Base-by-base conservation (phyloP, 2,797 vertebrate genomes). In the Atherinosoma microstoma region DNA sequence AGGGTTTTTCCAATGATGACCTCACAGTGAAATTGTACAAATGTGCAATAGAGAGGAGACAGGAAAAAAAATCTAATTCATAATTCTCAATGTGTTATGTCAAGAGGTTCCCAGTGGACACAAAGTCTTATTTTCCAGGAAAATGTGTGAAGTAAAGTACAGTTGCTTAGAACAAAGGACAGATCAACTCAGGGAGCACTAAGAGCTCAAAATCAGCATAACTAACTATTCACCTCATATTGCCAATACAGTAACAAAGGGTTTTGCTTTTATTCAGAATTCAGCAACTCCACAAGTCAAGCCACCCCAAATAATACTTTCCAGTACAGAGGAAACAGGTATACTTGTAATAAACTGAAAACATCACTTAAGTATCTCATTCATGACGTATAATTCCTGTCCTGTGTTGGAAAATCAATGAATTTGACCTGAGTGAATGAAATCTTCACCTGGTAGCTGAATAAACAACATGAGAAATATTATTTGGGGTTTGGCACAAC, bases 101-200 rank as follows among this genome's bases (percentile, higher is more conserved):
- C n/a, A 80, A 85, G 84, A 86, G 82, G 75, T 87, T 84, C 85
- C 83, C 40, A 18, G 82, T 86, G 84, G 87, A 82, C 86, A 87
- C 75, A 86, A 84, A 76, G 73, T 68, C 40, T 40, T 16, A 69
- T 24, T 64, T 56, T 63, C 72, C 34, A 67, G 27, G 49, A 58
- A 69, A 76, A 59, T 16, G 36, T 58, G 8, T 18, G 20, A 24
- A 20, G 32, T 12, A 32, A n/a, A 56, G 36, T 24, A 78, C 67
- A 72, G 13, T 8, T 35, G 10, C 32, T 36, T 18, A 18, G n/a
- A 70, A 82, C 45, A 83, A n/a, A 38, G 27, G 54, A 56, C 7
- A 70, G 15, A 75, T 67, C 10, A 65, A 58, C 30, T 51, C 30
- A 60, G 1, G 36, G 34, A n/a, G 2, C 10, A 32, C 38, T 47